Percentiles rank a stretch among this genome's conserved stretches.
These are phyloP conservation scores for Sarcophaga carnaria DNA, from an alignment of 2,888 invertebrate species.

Conservation along the genomic window DNA sequence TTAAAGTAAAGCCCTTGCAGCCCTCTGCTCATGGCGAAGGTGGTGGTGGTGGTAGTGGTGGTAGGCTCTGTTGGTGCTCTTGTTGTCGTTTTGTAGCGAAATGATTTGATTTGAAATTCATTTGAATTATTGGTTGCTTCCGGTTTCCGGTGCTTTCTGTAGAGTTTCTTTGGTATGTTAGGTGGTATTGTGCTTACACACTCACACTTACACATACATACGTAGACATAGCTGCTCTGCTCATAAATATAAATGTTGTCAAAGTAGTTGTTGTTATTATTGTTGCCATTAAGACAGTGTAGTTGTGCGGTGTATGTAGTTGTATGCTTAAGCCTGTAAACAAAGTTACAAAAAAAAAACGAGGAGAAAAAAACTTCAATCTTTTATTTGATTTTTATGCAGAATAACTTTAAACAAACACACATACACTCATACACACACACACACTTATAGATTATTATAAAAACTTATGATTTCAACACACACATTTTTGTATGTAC, in stretches of 20 bases:
- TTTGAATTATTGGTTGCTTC: constrained; percentile 81
- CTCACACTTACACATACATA: constrained; percentile 10
- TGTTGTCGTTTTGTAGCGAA: constrained; percentile 74
- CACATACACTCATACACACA: neutral
- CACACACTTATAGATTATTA: neutral
- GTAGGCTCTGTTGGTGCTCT: neutral
- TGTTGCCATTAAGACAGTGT: neutral
- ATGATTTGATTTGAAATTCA: constrained; percentile 81
- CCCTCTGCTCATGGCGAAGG: neutral
- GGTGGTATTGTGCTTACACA: constrained; percentile 42
- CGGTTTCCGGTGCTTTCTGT: constrained; percentile 78
- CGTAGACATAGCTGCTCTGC: neutral
- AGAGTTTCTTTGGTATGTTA: constrained; percentile 74
- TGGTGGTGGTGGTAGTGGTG: neutral
- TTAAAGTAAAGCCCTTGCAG: constrained; percentile 2
- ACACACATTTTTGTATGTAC: neutral
- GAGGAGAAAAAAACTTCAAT: neutral
- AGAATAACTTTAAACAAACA: constrained; percentile 5
- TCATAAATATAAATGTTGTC: constrained; percentile 19
- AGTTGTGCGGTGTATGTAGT: neutral
- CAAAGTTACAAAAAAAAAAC: neutral
- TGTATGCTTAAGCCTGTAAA: constrained; percentile 43
- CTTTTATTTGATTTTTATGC: constrained; percentile 44
- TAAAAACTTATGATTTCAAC: neutral
- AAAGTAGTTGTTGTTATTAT: constrained; percentile 1